These are phyloP conservation scores for Plutomurus gul DNA, from an alignment of 1,140 invertebrate species.

Conservation along the genomic window DNA sequence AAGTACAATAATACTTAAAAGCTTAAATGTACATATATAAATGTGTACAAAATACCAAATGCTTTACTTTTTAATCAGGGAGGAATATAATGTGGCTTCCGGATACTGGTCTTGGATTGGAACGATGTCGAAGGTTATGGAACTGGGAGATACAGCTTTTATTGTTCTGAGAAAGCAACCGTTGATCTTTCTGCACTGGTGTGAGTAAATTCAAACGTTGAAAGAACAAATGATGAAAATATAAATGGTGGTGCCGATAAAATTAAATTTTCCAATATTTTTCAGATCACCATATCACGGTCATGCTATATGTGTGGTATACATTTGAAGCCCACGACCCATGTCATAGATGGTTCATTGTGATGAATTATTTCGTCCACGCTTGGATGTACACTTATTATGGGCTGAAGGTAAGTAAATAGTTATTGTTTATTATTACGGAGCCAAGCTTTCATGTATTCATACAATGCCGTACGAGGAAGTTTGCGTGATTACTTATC, in stretches of 20 bases:
- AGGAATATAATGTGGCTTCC: slow-evolving; percentile 36
- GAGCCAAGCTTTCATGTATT: no score
- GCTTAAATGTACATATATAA: neutral
- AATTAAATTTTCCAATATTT: no score
- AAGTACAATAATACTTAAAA: neutral
- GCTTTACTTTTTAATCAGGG: slow-evolving; percentile 3
- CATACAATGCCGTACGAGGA: no score
- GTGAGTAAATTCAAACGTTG: neutral
- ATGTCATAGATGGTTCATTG: slow-evolving; percentile 94
- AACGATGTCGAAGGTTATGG: slow-evolving; percentile 39
- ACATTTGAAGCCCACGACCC: slow-evolving; percentile 94
- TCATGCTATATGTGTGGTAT: slow-evolving; percentile 95
- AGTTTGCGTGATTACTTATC: no score
- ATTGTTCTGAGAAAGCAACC: slow-evolving; percentile 38
- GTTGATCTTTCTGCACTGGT: slow-evolving; percentile 47
- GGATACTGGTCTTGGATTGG: slow-evolving; percentile 54
- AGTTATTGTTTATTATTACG: slow-evolving; percentile 73
- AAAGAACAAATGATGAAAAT: neutral
- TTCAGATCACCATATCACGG: slow-evolving; percentile 77
- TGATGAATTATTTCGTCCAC: slow-evolving; percentile 95
- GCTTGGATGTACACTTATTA: slow-evolving; percentile 67
- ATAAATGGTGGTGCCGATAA: no score
- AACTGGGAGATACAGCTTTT: slow-evolving; percentile 45
- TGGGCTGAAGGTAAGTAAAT: slow-evolving; percentile 73
- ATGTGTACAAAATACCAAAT: neutral